A percentile compares a stretch with the other conserved stretches of the same genome.
These are phyloP conservation scores for Dicranocentrus wangi DNA, from an alignment of 2,888 invertebrate species.

Conservation along the genomic window DNA sequence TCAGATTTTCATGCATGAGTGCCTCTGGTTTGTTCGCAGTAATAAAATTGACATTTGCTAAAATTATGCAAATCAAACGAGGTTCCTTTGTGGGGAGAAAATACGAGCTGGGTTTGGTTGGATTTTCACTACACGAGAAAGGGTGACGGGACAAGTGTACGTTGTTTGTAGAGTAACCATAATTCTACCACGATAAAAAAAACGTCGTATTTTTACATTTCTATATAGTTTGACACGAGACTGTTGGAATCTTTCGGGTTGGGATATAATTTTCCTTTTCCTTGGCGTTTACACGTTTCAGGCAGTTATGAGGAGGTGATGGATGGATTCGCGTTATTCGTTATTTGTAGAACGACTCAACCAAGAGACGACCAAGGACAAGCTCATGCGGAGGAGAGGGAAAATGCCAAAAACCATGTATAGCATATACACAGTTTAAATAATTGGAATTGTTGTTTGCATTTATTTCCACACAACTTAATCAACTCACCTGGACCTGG, in stretches of 20 bases:
- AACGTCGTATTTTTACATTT: neutral
- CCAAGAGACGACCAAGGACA: neutral
- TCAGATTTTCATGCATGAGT: conserved; percentile 18
- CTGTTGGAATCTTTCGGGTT: neutral
- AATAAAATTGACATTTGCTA: conserved; percentile 26
- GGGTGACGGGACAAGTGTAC: neutral
- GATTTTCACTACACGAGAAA: neutral
- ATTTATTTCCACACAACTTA: neutral
- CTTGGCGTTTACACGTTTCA: too few relatives aligned
- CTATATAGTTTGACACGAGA: too few relatives aligned
- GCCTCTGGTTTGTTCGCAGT: conserved; percentile 7
- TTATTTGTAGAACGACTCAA: too few relatives aligned
- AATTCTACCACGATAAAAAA: neutral
- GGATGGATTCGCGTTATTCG: neutral
- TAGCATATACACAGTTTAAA: neutral
- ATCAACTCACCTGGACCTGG: conserved; percentile 9
- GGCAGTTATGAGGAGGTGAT: neutral
- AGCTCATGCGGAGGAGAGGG: neutral
- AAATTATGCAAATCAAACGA: conserved; percentile 18
- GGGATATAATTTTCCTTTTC: neutral
- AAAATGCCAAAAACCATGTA: neutral
- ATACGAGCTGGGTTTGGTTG: too few relatives aligned
- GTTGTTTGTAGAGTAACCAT: neutral
- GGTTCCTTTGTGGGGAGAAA: too few relatives aligned
- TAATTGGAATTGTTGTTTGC: conserved; percentile 7